Evolutionary conservation across 2,113 vertebrate genomes (phyloP).

Genomic region (Cyphomyrus discorhynchus): DNA sequence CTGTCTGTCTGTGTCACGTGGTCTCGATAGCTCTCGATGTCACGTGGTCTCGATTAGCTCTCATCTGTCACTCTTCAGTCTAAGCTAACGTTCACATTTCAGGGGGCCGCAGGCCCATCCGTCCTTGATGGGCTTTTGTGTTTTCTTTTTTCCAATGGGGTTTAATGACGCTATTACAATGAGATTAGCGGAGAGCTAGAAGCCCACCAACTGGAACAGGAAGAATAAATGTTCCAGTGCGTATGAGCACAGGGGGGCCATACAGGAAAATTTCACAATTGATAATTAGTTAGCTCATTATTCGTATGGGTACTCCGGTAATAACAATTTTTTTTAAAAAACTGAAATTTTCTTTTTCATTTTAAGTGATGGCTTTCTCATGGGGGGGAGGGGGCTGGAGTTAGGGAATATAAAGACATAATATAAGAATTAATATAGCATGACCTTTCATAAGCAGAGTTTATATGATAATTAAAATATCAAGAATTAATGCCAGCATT

Average conservation of each 20-base stretch:
- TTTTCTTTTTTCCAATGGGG: background rate
- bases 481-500: background rate
- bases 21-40: background rate
- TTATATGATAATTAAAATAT: conserved; percentile 1
- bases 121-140: background rate
- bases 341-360: background rate
- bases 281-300: background rate
- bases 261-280: background rate
- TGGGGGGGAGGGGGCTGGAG: background rate
- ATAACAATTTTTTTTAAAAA: background rate
- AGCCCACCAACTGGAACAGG: background rate
- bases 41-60: background rate
- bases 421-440: background rate
- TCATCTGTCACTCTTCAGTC: background rate
- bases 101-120: background rate
- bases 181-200: background rate
- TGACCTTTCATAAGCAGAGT: conserved; percentile 6
- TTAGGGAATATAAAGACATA: background rate
- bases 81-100: background rate
- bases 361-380: background rate
- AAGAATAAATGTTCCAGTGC: background rate
- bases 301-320: background rate
- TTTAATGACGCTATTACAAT: background rate
- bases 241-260: background rate
- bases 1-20: background rate